Conservation (phyloP, 2,888 invertebrate species). For the Pyrrhia umbra region DNA sequence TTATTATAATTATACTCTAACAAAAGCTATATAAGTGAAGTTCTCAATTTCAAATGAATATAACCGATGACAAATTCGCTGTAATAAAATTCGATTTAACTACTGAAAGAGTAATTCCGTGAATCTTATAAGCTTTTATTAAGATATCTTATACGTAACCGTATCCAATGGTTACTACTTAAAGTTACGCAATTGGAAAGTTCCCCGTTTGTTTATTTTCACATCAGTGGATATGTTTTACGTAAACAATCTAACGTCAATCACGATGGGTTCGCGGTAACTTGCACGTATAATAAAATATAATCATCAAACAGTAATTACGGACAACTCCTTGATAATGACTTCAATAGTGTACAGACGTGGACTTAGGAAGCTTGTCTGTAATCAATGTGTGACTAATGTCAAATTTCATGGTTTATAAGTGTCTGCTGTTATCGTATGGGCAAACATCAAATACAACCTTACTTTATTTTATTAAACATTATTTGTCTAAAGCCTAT, state of each 20-base stretch:
- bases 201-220: conserved; percentile 61
- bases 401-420: not conserved
- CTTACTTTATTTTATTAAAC: too few species aligned
- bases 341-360: conserved; percentile 54
- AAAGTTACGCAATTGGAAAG: conserved; percentile 61
- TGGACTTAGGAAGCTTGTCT: conserved; percentile 27
- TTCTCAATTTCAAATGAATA: not conserved
- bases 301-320: conserved; percentile 62
- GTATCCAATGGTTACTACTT: conserved; percentile 39
- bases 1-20: not conserved
- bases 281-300: conserved; percentile 54
- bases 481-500: too few species aligned
- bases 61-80: not conserved
- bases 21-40: not conserved
- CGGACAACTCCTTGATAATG: conserved; percentile 62
- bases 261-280: conserved; percentile 51
- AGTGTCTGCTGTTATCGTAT: not conserved
- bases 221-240: conserved; percentile 63
- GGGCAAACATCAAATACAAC: too few species aligned
- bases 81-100: not conserved
- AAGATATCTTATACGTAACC: conserved; percentile 44
- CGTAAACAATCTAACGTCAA: conserved; percentile 66
- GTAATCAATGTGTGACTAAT: not conserved
- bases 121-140: conserved; percentile 20
- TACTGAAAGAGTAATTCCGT: conserved; percentile 21